Base-by-base conservation (phyloP, 2,797 vertebrate genomes). In the Alectoris magna region DNA sequence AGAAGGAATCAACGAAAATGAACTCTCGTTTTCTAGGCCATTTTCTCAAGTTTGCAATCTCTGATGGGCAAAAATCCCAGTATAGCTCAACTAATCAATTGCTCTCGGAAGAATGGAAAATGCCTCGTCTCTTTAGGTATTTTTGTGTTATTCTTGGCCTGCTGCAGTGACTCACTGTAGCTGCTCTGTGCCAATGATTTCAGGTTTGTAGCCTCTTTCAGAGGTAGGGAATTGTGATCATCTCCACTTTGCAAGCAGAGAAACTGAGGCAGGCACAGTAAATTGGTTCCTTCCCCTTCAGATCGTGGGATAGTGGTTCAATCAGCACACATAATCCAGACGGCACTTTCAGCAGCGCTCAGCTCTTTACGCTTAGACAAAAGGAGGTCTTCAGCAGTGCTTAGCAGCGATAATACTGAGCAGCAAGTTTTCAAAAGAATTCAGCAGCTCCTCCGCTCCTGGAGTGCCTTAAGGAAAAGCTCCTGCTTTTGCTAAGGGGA, bases 11-110 rank as follows among this genome's bases (percentile, higher is more conserved):
- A 72, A 44, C 9, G 64, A 66, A 44, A 74, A 69, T 14, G 21
- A 34, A 46, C 12, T 87, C 18, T 34, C 1, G 8, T 51, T 76
- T 84, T 77, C 39, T 51, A 36, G 27, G 73, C 46, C 60, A 14
- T 94, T 93, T 75, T 91, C 84, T 68, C 68, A 88, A 87, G 55
- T 64, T 75, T 91, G 36, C 31, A 81, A 49, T 70, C 23, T 48
- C 68, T 91, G 92, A 58, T 71, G 46, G 68, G 76, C 92, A 94
- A 88, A 95, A 94, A 67, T 71, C 41, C 48, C 73, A 87, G 77
- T 59, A 83, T 51, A 84, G 73, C 77, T 91, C 67, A 91, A 39
- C 56, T 94, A 78, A 95, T 93, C 91, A 93, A 29, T 90, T 95
- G 51, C 68, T 90, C 26, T 91, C 90, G 71, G 70, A 84, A 95